phyloP scores from a whole-genome alignment of 1,140 invertebrate species.

The Helicoverpa armigera region DNA sequence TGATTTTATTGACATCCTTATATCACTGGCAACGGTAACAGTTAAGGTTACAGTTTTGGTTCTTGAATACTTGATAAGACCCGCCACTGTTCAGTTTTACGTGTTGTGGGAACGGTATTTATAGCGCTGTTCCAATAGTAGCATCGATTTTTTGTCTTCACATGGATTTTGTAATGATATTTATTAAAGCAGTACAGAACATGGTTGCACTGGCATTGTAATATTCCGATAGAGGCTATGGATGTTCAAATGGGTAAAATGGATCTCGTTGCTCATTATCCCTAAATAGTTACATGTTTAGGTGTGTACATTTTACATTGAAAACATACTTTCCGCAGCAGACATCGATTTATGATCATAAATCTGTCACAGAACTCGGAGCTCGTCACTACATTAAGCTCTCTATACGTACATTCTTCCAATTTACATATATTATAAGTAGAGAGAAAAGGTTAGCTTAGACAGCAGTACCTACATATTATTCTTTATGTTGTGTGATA shows the following conservation, averaged over 20 bases:
- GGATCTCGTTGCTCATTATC: neutral
- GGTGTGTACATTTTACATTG: neutral
- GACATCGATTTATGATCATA: neutral
- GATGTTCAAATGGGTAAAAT: slow-evolving; percentile 3
- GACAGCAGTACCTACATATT: slow-evolving; percentile 35
- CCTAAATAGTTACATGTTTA: neutral
- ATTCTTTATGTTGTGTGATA: neutral
- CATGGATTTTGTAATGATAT: slow-evolving; percentile 10
- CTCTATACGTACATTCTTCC: slow-evolving; percentile 5
- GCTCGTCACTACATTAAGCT: slow-evolving; percentile 25
- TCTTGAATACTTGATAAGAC: slow-evolving; percentile 59
- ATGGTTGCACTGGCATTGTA: slow-evolving; percentile 8
- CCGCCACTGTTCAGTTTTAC: slow-evolving; percentile 52
- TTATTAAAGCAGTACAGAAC: neutral
- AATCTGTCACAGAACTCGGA: slow-evolving; percentile 16
- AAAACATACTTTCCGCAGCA: neutral
- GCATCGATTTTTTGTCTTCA: slow-evolving; percentile 51
- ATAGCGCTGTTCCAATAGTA: slow-evolving; percentile 55
- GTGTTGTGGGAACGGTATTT: slow-evolving; percentile 58
- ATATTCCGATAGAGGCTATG: neutral
- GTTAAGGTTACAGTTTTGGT: slow-evolving; percentile 30
- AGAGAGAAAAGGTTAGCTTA: slow-evolving; percentile 14
- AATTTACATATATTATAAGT: neutral
- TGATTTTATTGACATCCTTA: slow-evolving; percentile 42
- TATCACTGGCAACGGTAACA: slow-evolving; percentile 26